A percentile compares a stretch with the other conserved stretches of the same genome.
These are phyloP conservation scores for Xenopus borealis DNA, from an alignment of 2,113 vertebrate genomes.

Conservation along the genomic window DNA sequence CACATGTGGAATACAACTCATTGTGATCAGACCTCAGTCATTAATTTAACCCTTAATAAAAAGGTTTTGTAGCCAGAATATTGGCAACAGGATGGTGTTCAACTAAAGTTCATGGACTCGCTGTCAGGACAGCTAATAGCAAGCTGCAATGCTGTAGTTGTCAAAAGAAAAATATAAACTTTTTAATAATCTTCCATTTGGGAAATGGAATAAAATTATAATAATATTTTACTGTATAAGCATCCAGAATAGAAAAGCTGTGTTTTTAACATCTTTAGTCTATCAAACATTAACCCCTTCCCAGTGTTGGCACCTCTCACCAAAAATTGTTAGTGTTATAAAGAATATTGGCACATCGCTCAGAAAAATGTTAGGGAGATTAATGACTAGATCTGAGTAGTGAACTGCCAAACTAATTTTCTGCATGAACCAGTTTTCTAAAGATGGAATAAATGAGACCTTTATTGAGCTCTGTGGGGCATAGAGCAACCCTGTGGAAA, in stretches of 20 bases:
- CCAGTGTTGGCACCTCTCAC: neutral
- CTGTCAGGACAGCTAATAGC: slow-evolving; percentile 23
- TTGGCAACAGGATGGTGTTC: neutral
- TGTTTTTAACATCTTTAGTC: neutral
- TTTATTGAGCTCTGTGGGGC: slow-evolving; percentile 12
- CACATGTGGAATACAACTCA: slow-evolving; percentile 37
- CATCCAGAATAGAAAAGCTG: neutral
- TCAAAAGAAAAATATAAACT: too few species aligned
- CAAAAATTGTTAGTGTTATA: neutral
- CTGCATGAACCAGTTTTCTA: slow-evolving; percentile 14
- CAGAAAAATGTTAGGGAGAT: slow-evolving; percentile 3
- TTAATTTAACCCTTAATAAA: slow-evolving; percentile 43
- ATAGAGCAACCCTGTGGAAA: slow-evolving; percentile 2
- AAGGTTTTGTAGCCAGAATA: slow-evolving; percentile 7
- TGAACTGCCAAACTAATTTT: slow-evolving; percentile 13
- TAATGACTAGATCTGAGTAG: neutral
- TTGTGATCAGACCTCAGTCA: slow-evolving; percentile 10
- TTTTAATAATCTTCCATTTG: neutral
- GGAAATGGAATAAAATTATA: neutral
- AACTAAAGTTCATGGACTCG: neutral
- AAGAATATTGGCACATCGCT: too few species aligned
- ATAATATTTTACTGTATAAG: neutral
- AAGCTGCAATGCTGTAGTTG: neutral
- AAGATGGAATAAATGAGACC: slow-evolving; percentile 20
- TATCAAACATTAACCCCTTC: neutral